phyloP scores from a whole-genome alignment of 1,140 invertebrate species.

The Musca vetustissima region DNA sequence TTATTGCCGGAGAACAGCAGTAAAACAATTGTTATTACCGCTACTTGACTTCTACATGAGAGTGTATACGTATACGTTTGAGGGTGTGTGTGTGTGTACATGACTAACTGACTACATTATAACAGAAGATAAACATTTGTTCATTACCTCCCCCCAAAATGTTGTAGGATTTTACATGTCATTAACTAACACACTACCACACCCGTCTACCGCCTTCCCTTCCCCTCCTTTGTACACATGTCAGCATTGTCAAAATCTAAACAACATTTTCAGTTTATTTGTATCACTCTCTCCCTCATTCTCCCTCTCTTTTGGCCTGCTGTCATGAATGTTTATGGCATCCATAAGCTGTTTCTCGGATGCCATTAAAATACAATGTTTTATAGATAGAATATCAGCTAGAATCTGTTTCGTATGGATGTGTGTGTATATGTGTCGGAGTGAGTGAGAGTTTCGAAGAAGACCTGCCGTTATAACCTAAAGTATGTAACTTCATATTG shows the following conservation, averaged over 20 bases:
- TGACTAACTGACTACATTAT: background rate
- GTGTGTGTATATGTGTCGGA: no score
- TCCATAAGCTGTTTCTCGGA: background rate
- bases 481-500: background rate
- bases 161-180: no score
- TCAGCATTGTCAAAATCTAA: background rate
- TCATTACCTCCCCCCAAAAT: no score
- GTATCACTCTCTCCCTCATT: background rate
- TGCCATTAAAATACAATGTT: constrained; percentile 8
- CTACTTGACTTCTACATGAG: background rate
- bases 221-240: background rate
- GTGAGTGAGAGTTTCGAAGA: no score
- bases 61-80: no score
- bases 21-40: constrained; percentile 5
- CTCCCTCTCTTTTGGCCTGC: background rate
- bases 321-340: background rate
- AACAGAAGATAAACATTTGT: no score
- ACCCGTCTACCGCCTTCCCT: no score
- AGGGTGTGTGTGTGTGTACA: constrained; percentile 16
- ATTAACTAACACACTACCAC: no score
- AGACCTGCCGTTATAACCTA: background rate
- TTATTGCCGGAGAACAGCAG: background rate
- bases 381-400: constrained; percentile 12
- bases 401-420: background rate
- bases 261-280: background rate